Base-by-base conservation (phyloP, 2,888 invertebrate species). In the Dioctria linearis region DNA sequence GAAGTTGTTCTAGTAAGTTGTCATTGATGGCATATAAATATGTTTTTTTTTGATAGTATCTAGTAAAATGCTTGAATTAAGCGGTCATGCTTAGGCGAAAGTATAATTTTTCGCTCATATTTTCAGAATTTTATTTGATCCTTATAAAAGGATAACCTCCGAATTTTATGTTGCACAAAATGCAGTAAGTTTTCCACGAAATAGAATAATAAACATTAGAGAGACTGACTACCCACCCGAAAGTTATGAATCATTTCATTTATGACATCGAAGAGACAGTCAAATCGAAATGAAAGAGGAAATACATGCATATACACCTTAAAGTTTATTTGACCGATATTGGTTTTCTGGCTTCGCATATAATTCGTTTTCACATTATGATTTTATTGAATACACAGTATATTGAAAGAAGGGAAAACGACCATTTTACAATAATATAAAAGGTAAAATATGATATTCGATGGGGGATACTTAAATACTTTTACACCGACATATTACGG, bases 1-100 rank as follows among this genome's bases (percentile, higher is more conserved):
- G 42, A 75, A 75, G 59, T 13, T 42, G 40, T 42, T 61, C 75
- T 75, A 75, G 57, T 75, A 75, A 75, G 59, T 43, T 61, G 75
- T 59, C 75, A 61, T 75, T 75, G 75, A 61, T 75, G 25, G 42
- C 61, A 75, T 75, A 75, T 75, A 42, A 75, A 61, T 59, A 59
- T 75, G 42, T 75, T 13, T 25, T 59, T 61, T 59, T 59, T 42
- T 25, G 59, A 75, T 75, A 59, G 61, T 5, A 43, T 5, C 13
- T 11, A n/a, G 59, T 11, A 40, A 59, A 25, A 37, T 57, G 57
- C 73, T 75, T 6, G 8, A 39, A 65, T 42, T 59, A 42, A 57
- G 59, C 13, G 49, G 40, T 43, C 39, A 49, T 69, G 11, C 43
- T 66, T 66, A 43, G 43, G 63, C 43, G 25, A 40, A 46, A 5